Base-by-base conservation (phyloP, 2,888 invertebrate species). In the Cerastoderma edule region DNA sequence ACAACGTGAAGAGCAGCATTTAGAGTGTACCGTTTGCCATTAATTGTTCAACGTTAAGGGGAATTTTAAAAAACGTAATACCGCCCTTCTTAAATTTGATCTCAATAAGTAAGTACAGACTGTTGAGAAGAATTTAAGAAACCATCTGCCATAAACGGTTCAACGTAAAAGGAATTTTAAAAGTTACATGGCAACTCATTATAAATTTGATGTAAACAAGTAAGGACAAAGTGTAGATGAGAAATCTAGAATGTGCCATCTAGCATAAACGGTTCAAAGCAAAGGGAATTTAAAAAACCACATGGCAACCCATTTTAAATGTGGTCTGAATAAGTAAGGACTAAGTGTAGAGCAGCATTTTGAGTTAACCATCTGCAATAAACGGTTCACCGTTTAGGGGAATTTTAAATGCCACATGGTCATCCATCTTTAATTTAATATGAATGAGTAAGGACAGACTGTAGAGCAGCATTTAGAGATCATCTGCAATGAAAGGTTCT, bases 11-110 rank as follows among this genome's bases (percentile, higher is more conserved):
- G 63, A 63, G 39, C 10, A 63, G 24, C 63, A 33, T 22, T 63
- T 22, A n/a, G 19, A 24, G 22, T 63, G 63, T 35, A 5, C n/a
- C 35, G 24, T 63, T 6, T 63, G 63, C 39, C 35, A 35, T 16
- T 35, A 35, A 35, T 24, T 24, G 24, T 63, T 63, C 35, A 63
- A 32, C 22, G 63, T 35, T 3, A 63, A 63, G 22, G 63, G 63
- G 22, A 63, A 56, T 32, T 27, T 56, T 1, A 56, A 19, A 32
- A 56, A 19, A 30, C 56, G 32, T n/a, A 56, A 32, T 30, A n/a
- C 13, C 1, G 4, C 19, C 10, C 56, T 32, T 30, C 6, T 56
- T 2, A 39, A 39, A 16, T 39, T 39, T 16, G 39, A 39, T 10
- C 39, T 39, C 16, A 10, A 39, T 39, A 8, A 39, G 8, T 8